phyloP scores from a whole-genome alignment of 2,113 vertebrate species.

The Chrysemys picta region DNA sequence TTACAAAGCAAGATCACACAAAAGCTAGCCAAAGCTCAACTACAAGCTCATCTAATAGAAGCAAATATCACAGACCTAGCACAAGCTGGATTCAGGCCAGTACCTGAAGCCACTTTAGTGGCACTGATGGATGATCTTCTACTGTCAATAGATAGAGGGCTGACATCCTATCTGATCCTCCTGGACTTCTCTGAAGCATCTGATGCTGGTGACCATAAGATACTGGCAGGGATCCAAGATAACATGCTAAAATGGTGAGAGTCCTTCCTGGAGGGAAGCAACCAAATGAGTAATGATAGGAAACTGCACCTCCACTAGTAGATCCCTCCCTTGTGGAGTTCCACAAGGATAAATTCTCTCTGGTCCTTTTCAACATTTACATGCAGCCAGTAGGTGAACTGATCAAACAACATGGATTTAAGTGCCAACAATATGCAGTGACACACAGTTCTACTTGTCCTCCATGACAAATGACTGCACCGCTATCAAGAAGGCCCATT shows the following conservation, averaged over 20 bases:
- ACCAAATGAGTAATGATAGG: too few relatives aligned
- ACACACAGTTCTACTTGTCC: not conserved
- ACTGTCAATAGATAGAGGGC: not conserved
- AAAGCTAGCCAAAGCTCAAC: not conserved
- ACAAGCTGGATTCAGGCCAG: not conserved
- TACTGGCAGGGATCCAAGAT: not conserved
- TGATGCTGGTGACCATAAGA: not conserved
- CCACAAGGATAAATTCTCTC: not conserved
- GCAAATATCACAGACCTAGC: not conserved
- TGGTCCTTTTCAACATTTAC: not conserved
- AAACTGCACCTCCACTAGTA: not conserved
- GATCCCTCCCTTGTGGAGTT: not conserved
- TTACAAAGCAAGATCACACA: not conserved
- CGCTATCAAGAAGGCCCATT: not conserved
- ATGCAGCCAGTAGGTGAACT: not conserved
- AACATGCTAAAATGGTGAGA: not conserved
- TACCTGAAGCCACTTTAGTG: not conserved
- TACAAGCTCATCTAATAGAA: not conserved
- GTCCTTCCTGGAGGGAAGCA: not conserved
- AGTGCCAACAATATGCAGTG: not conserved
- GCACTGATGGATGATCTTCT: not conserved
- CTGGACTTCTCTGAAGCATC: not conserved
- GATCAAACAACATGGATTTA: not conserved
- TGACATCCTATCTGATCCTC: not conserved
- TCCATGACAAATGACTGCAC: not conserved